Base-by-base conservation (phyloP, 1,140 invertebrate genomes). In the Phocides pigmalion region DNA sequence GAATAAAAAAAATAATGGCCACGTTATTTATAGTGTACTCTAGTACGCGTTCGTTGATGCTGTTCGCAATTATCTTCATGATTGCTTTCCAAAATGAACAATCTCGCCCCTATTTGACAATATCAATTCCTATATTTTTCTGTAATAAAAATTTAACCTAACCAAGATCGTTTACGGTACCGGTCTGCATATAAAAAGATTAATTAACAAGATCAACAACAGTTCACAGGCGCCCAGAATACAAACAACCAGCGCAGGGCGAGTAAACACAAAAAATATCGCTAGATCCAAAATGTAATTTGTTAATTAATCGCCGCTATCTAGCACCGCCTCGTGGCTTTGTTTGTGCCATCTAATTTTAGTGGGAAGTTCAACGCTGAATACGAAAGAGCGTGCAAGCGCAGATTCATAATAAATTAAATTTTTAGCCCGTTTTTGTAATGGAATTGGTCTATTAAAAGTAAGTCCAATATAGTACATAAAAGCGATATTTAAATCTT, bases 201-300 rank as follows among this genome's bases (percentile, higher is more conserved):
- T 85, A 85, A 87, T 87, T 87, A 85, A 81, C 74, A 84, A 79
- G 76, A 79, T 81, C 74, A 82, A 82, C 82, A 84, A 82, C 74
- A 76, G 75, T 76, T 74, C 72, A 59, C 69, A 66, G 76, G 70
- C 71, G 74, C 71, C 68, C 54, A 69, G 72, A 82, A 76, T 76
- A 80, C 74, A 80, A 82, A 82, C 68, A 73, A 56, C 68, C 58
- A 75, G 65, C 64, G 62, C 51, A 17, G 72, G 64, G 66, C 67
- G 64, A 46, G 67, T 66, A 70, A 79, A 81, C 71, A 72, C 62
- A 72, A 77, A 77, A 79, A 75, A 75, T 66, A 65, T 62, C 11
- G 62, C 67, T 56, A 65, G 62, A 68, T 70, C 58, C 61, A 59
- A 72, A 76, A 69, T 64, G 62, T 70, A 76, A 74, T 66, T 62